These are phyloP conservation scores for Hozukius guyotensis DNA, from an alignment of 2,797 vertebrate species.

Conservation along the genomic window DNA sequence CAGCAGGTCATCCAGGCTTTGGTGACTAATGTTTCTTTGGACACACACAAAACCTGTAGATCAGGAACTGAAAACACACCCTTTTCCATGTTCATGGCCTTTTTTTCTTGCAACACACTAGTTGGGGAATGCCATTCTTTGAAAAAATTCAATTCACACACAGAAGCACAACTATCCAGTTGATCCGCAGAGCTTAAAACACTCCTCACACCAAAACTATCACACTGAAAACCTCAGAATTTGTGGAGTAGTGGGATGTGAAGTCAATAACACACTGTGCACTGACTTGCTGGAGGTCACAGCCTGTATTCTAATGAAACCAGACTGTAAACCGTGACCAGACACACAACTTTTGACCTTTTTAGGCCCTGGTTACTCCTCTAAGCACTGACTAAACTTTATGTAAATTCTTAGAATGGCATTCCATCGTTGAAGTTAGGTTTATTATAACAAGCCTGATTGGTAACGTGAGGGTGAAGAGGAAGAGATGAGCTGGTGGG, in stretches of 20 bases:
- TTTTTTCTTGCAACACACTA: background rate
- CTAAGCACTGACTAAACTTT: background rate
- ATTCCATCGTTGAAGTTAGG: background rate
- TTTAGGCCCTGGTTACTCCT: background rate
- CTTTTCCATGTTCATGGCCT: background rate
- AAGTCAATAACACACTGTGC: background rate
- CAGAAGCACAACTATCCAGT: background rate
- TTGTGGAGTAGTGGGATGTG: background rate
- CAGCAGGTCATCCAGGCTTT: background rate
- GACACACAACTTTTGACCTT: background rate
- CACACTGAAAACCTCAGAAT: background rate
- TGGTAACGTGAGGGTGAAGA: background rate
- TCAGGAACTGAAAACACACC: slow-evolving; percentile 12
- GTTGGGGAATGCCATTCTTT: background rate
- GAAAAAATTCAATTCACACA: background rate
- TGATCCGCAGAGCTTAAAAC: background rate
- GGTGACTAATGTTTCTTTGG: background rate
- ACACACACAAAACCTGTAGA: slow-evolving; percentile 24
- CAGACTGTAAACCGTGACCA: background rate
- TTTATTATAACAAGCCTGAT: slow-evolving; percentile 39
- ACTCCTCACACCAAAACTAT: background rate
- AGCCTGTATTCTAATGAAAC: background rate
- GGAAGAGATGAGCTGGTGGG: background rate
- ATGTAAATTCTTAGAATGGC: background rate
- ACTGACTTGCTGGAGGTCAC: background rate